Evolutionary conservation across 2,797 vertebrate species (phyloP), one percentile per base, ranked within the genome.

Genomic region (Bufotes viridis): DNA sequence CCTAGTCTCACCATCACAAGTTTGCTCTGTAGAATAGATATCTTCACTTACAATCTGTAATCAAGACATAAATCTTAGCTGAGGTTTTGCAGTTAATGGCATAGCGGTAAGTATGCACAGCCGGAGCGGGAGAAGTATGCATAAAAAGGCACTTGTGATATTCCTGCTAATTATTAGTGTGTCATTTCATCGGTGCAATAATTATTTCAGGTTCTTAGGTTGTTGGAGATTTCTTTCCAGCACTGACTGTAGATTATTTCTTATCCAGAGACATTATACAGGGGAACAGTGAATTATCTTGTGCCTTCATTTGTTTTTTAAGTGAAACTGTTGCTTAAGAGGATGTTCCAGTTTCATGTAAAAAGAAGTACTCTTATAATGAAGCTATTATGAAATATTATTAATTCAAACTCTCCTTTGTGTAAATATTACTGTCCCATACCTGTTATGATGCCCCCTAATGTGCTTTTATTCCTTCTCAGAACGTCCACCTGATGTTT

Each of bases 141-240:
- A 81, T 67, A 67, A 42, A 81, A 81, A 65, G 82, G 17, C 49
- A 51, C 83, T 85, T 65, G 26, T 81, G 65, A 88, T 81, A 88
- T 85, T 89, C 60, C 53, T 34, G 67, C 49, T 85, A 89, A 89
- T 86, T 86, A 86, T 78, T 78, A 82, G 78, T 29, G 72, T 89
- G 84, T 55, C 81, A 79, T 72, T 89, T 89, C 84, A 86, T 82
- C 72, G 82, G 79, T 2, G 17, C 22, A 72, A 86, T 82, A 60
- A 86, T 89, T 82, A 57, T 69, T 82, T 67, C 42, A 82, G 8
- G 51, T 80, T 74, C 70, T 74, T n/a, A 55, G 60, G 65, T 72
- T 67, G 17, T 53, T 20, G 24, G 57, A 51, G 29, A 51, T 76
- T 34, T 79, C 20, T 75, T 70, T 63, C n/a, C 20, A 18, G 14